Evolutionary conservation across 2,888 invertebrate species (phyloP).

Genomic region (Drosophila conformis): DNA sequence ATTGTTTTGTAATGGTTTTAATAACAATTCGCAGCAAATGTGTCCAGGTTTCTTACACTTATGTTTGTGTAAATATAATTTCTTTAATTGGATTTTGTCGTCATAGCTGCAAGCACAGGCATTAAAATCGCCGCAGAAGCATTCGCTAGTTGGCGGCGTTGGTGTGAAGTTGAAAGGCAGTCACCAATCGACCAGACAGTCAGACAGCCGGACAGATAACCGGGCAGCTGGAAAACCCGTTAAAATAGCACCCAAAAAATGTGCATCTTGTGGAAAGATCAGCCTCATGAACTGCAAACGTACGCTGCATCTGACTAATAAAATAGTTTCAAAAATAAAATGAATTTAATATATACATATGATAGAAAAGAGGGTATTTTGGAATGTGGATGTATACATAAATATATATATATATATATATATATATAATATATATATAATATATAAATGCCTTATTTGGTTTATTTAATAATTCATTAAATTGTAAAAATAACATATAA

Average conservation of each 20-base stretch:
- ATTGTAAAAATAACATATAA: neutral
- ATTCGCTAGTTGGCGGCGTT: conserved; percentile 57
- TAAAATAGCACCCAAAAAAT: conserved; percentile 56
- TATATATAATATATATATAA: too few species aligned
- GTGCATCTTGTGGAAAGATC: conserved; percentile 2
- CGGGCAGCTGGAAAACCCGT: conserved; percentile 72
- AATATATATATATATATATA: too few species aligned
- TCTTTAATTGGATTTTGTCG: conserved; percentile 78
- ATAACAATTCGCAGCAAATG: conserved; percentile 78
- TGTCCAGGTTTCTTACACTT: conserved; percentile 56
- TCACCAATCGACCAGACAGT: conserved; percentile 34
- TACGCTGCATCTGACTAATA: conserved; percentile 13
- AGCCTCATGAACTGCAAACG: conserved; percentile 6
- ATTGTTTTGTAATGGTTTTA: conserved; percentile 72
- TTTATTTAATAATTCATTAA: neutral
- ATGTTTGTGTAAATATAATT: conserved; percentile 71
- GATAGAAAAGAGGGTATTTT: neutral
- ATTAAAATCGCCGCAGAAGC: conserved; percentile 62
- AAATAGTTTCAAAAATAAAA: neutral
- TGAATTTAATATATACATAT: too few species aligned
- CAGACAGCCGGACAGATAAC: conserved; percentile 16
- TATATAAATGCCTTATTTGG: neutral
- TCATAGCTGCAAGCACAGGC: conserved; percentile 53
- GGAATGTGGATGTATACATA: neutral
- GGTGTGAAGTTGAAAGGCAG: conserved; percentile 65